Percentiles rank a stretch among this genome's conserved stretches.
Conservation (phyloP, 1,140 invertebrate species). For the Asobara japonica region DNA sequence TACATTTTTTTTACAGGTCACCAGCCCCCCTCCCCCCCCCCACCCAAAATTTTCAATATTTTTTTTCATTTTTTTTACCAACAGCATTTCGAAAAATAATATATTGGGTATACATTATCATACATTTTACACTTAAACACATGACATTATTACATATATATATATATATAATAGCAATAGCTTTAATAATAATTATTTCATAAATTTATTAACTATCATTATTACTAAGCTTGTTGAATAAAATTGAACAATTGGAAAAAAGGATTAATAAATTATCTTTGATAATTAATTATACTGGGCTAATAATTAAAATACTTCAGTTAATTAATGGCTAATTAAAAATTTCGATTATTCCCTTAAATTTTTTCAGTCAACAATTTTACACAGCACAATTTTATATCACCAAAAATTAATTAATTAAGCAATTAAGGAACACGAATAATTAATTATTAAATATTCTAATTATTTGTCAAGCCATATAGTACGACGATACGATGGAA, state of each 20-base stretch:
- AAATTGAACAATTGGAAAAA: not conserved
- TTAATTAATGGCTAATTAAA: not conserved
- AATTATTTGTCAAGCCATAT: constrained; percentile 67
- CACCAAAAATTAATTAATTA: not conserved
- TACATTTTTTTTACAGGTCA: not conserved
- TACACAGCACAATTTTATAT: constrained; percentile 1
- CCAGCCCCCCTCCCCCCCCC: not conserved
- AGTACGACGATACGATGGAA: constrained; percentile 72
- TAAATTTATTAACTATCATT: no score
- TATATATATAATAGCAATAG: not conserved
- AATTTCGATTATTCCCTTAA: not conserved
- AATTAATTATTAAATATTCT: constrained; percentile 38
- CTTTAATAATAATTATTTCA: no score
- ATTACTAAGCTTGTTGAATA: not conserved
- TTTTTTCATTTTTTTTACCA: not conserved
- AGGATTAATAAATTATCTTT: no score
- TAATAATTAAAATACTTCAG: not conserved
- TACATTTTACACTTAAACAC: not conserved
- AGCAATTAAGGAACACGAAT: no score
- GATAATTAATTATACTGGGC: no score
- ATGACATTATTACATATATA: not conserved
- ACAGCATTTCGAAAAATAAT: constrained; percentile 6
- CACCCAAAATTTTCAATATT: not conserved
- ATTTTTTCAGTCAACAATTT: constrained; percentile 5
- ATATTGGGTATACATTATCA: not conserved